Base-by-base conservation (phyloP, 1,140 invertebrate genomes). In the Nylanderia fulva region DNA sequence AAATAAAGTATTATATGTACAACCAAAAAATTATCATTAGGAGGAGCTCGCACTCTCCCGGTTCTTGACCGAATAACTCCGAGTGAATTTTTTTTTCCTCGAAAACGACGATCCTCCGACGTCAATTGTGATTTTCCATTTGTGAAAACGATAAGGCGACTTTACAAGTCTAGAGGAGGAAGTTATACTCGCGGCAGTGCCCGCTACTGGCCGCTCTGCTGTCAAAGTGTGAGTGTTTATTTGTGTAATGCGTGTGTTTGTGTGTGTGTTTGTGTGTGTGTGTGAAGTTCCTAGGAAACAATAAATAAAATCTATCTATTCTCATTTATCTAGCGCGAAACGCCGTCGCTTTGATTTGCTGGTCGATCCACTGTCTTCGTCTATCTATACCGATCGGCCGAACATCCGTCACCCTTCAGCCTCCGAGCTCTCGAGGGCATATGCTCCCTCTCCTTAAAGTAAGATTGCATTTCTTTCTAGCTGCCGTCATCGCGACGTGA, bases 301-400 rank as follows among this genome's bases (percentile, higher is more conserved):
- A 95, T 94, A 94, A 95, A 94, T 95, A 94, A 94, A 93, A 93
- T 93, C 92, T 93, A 94, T 92, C 93, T 93, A 93, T 92, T 91
- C 85, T 93, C 87, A 89, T 91, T 91, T 88, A 90, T 83, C 87
- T 88, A 92, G 89, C 89, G 91, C 89, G 90, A 91, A 84, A 92
- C 90, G 83, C 87, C 79, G 85, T 92, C 87, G 69, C 86, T 92
- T 93, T 91, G 90, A 92, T 92, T 93, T 85, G 86, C 86, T 89
- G 90, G 88, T 93, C 86, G 89, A 86, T 92, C 87, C 76, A 56
- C 15, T 56, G 24, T 36, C n/a, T 54, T 77, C 42, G 21, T 72
- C 15, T 7, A 60, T 85, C 48, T 29, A 29, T 56, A 54, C 39
- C 68, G 29, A 42, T 74, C 42, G 56, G 54, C 42, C 69, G 21